phyloP scores from a whole-genome alignment of 1,140 invertebrate genomes.

The Nasonia giraulti region DNA sequence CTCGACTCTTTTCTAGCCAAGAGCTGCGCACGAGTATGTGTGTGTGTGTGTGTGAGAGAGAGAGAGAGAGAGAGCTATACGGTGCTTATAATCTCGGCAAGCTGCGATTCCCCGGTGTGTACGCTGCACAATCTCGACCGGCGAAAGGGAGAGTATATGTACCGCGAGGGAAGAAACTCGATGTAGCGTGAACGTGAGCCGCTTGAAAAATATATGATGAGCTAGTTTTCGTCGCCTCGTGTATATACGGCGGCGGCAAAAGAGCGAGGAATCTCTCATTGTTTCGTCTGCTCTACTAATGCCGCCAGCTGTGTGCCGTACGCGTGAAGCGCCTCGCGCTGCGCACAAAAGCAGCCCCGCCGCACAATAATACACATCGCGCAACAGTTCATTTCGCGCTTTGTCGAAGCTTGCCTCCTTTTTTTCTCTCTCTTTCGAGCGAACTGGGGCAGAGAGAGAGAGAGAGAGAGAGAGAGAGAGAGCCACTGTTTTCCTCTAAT shows the following conservation, averaged over 20 bases:
- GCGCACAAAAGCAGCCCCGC: neutral
- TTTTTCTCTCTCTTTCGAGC: no score
- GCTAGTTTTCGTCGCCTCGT: neutral
- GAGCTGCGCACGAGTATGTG: no score
- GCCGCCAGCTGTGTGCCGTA: neutral
- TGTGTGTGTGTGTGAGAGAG: no score
- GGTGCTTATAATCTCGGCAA: no score
- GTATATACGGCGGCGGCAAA: neutral
- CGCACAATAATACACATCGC: no score
- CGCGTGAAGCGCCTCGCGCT: neutral
- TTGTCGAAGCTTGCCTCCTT: no score
- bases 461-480: no score
- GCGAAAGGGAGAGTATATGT: neutral
- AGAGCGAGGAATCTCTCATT: slow-evolving; percentile 24
- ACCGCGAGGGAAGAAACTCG: neutral
- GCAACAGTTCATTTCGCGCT: no score
- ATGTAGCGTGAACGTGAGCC: neutral
- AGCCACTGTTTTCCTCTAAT: no score
- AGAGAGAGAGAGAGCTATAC: no score
- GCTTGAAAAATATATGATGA: slow-evolving; percentile 27
- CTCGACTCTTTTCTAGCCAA: no score
- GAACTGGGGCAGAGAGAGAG: no score
- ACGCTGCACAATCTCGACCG: neutral
- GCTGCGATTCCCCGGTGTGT: neutral
- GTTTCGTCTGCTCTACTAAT: neutral